Evolutionary conservation across 2,888 invertebrate species (phyloP).

Genomic region (Rhagonycha lutea): DNA sequence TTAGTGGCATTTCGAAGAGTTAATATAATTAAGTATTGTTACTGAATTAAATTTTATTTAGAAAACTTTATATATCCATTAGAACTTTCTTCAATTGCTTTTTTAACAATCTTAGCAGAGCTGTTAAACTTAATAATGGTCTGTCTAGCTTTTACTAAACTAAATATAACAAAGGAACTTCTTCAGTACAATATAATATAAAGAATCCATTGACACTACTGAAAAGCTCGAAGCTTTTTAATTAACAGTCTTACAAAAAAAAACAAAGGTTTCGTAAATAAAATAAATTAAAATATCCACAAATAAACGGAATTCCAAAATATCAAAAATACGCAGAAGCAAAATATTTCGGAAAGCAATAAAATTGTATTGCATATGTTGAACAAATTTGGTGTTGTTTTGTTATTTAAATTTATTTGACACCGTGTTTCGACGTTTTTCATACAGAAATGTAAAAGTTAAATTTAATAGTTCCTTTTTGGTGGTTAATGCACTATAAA

Average conservation of each 20-base stretch:
- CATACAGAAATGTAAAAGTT: constrained; percentile 1
- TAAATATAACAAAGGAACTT: neutral
- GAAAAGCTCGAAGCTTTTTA: neutral
- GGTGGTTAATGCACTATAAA: neutral
- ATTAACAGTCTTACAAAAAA: neutral
- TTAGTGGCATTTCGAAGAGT: neutral
- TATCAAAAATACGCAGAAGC: too few species aligned
- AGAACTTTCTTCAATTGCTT: neutral
- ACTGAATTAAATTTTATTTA: neutral
- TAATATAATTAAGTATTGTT: neutral
- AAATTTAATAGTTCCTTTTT: constrained; percentile 5
- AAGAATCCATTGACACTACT: neutral
- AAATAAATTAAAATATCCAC: neutral
- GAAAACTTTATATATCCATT: neutral
- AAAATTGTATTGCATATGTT: neutral
- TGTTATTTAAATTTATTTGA: constrained; percentile 5
- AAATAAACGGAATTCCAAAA: neutral
- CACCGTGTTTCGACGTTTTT: constrained; percentile 6
- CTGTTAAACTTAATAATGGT: neutral
- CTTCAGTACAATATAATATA: neutral
- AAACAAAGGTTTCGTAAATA: neutral
- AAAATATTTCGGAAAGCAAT: neutral
- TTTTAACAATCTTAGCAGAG: neutral
- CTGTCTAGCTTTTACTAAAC: neutral
- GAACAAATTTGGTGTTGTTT: neutral